Base-by-base conservation (phyloP, 2,888 invertebrate genomes). In the Trichopria drosophilae region DNA sequence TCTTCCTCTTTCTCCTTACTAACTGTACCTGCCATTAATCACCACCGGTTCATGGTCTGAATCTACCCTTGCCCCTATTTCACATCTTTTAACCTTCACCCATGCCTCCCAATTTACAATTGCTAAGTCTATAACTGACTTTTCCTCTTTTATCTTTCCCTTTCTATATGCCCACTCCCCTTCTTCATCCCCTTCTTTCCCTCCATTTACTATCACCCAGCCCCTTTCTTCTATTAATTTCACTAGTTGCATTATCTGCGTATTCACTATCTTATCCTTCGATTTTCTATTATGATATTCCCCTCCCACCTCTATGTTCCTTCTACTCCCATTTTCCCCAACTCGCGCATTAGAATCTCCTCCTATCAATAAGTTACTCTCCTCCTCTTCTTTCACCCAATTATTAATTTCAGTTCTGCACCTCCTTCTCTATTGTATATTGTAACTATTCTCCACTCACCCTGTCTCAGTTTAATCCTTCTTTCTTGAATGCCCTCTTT, bases 341-440 rank as follows among this genome's bases (percentile, higher is more conserved):
- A 36, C 22, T 20, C 46, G 16, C n/a, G 39, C 46, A 22, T 39
- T 47, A 7, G 51, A 51, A 37, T 54, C 47, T n/a, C 50, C 47
- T 16, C 46, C 50, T 46, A 54, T 50, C 15, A 51, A 9, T 10
- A 39, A 6, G 15, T 12, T 36, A 4, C 28, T 24, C 7, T 39
- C 39, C 6, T 18, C 18, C 7, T 35, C 34, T 34, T 32, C 34
- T 32, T 32, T 13, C n/a, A 6, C 5, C 24, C n/a, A n/a, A 9
- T 10, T 32, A 36, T 5, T 13, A 24, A 26, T 23, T 31, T 28
- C n/a, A 22, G 19, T 28, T 12, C 32, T 24, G 9, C 26, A 18
- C 29, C 26, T 13, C 34, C 37, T 10, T 37, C 28, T 12, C 36
- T 32, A 28, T 31, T 44, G 9, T 40, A 48, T 10, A 36, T 9